Conservation (phyloP, 2,888 invertebrate genomes). For the Metallyticus violacea region DNA sequence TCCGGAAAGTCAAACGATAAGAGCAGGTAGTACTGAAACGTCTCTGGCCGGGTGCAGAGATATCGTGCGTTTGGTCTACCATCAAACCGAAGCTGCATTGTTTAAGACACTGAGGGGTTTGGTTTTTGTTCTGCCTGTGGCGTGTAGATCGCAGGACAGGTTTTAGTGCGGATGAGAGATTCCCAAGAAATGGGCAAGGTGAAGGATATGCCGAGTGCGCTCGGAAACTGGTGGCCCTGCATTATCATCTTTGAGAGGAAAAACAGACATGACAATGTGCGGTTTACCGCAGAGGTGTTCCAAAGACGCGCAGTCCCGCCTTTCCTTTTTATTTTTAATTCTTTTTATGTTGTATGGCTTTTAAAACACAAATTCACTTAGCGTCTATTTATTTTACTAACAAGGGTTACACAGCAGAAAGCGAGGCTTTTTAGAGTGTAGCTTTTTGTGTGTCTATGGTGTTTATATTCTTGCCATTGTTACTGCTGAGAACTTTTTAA, state of each 20-base stretch:
- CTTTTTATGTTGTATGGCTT: background rate
- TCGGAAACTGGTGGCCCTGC: too few species aligned
- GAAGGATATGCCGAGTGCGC: background rate
- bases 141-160: too few species aligned
- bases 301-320: background rate
- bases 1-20: too few species aligned
- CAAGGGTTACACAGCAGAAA: background rate
- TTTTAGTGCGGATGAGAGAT: background rate
- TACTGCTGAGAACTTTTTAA: background rate
- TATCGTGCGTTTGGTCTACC: too few species aligned
- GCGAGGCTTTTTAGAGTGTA: background rate
- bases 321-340: background rate
- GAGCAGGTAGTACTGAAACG: too few species aligned
- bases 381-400: background rate
- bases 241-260: background rate
- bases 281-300: background rate
- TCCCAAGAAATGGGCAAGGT: background rate
- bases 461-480: background rate
- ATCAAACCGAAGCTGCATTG: too few species aligned
- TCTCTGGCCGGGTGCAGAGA: too few species aligned
- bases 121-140: too few species aligned
- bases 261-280: background rate
- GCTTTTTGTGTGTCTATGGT: too few species aligned
- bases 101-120: too few species aligned
- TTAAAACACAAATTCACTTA: background rate